phyloP scores from a whole-genome alignment of 1,140 invertebrate genomes.

The Holotrichia oblita region DNA sequence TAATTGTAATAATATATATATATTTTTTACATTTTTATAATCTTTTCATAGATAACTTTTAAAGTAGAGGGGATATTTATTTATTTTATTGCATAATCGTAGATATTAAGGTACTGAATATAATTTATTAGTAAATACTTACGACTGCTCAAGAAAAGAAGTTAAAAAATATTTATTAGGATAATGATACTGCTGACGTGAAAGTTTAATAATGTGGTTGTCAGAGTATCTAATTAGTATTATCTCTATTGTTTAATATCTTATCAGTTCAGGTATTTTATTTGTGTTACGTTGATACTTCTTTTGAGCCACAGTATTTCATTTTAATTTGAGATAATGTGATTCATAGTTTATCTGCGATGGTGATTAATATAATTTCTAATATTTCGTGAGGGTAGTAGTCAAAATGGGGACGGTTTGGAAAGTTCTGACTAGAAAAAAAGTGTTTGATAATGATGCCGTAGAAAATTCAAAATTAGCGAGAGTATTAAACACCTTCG shows the following conservation, averaged over 20 bases:
- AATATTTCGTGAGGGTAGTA: background rate
- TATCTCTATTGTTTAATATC: slow-evolving; percentile 40
- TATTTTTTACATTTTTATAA: no score
- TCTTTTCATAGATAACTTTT: background rate
- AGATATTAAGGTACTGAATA: background rate
- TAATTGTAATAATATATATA: no score
- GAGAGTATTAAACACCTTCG: slow-evolving; percentile 76
- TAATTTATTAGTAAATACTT: slow-evolving; percentile 1
- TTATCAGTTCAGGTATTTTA: slow-evolving; percentile 39
- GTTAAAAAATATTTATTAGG: background rate
- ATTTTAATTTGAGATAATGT: slow-evolving; percentile 21
- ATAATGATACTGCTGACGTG: background rate
- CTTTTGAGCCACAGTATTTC: slow-evolving; percentile 17
- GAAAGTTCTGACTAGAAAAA: slow-evolving; percentile 65
- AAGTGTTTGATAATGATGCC: slow-evolving; percentile 59
- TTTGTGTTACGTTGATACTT: slow-evolving; percentile 29
- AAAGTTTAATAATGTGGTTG: slow-evolving; percentile 22
- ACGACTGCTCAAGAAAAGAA: background rate
- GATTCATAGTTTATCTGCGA: slow-evolving; percentile 21
- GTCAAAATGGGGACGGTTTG: slow-evolving; percentile 45
- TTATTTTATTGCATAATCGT: slow-evolving; percentile 28
- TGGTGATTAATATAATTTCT: background rate
- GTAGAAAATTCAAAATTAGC: slow-evolving; percentile 67
- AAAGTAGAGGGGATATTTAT: background rate
- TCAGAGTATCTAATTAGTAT: slow-evolving; percentile 19